Evolutionary conservation across 2,113 vertebrate species (phyloP).

Genomic region (Tachysurus fulvidraco): DNA sequence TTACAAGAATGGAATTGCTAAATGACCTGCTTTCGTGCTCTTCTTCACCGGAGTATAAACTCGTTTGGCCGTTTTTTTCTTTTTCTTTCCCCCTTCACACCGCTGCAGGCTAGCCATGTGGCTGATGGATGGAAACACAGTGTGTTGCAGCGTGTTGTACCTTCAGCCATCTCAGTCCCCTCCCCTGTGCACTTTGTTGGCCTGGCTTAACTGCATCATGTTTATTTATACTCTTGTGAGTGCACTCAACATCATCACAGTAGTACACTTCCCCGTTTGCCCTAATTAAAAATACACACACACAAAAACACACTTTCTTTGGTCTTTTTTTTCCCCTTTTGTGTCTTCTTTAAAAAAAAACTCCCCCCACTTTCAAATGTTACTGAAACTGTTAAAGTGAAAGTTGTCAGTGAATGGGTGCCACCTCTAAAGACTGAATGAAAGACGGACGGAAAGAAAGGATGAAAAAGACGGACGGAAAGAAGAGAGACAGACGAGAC

Average conservation of each 20-base stretch:
- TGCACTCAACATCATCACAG: background rate
- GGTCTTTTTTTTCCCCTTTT: background rate
- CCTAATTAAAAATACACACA: background rate
- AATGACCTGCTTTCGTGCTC: background rate
- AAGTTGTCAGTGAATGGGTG: too few relatives aligned
- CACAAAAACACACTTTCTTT: background rate
- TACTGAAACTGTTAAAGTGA: background rate
- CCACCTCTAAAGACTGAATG: background rate
- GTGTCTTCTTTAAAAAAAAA: background rate
- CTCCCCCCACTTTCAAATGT: background rate
- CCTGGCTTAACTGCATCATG: background rate
- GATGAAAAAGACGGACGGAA: background rate
- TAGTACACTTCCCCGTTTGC: conserved; percentile 6
- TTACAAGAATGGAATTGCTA: background rate
- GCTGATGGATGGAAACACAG: conserved; percentile 51
- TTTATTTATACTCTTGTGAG: conserved; percentile 38
- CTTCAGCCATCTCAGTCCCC: background rate
- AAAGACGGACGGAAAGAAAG: too few relatives aligned
- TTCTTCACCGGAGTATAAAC: background rate
- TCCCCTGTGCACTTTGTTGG: background rate
- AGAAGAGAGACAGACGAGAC: background rate
- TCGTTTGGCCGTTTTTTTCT: background rate
- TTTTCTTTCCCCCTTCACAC: background rate
- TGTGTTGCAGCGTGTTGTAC: conserved; percentile 45
- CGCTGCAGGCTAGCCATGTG: conserved; percentile 1